Evolutionary conservation across 2,888 invertebrate species (phyloP).

Genomic region (Dynastes maya): DNA sequence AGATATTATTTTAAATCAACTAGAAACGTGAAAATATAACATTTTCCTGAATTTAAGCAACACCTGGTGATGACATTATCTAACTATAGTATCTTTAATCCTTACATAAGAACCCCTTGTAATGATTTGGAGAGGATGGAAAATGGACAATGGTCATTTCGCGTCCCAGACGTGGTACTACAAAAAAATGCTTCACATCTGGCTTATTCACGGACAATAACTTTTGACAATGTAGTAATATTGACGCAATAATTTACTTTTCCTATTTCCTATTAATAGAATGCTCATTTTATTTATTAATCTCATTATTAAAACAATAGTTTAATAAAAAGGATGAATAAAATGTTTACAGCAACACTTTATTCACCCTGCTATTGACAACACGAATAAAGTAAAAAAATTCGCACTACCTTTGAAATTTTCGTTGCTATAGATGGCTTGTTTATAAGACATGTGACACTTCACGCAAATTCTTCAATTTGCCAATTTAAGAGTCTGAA

Average conservation of each 20-base stretch:
- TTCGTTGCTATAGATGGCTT: no score
- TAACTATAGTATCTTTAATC: not conserved
- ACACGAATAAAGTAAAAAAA: no score
- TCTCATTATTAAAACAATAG: no score
- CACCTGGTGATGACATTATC: not conserved
- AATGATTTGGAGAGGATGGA: slow-evolving; percentile 42
- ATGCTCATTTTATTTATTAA: no score
- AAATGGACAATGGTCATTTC: slow-evolving; percentile 55
- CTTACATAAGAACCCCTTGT: slow-evolving; percentile 3
- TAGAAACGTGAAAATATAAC: slow-evolving; percentile 11
- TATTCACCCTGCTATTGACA: no score
- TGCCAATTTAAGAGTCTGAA: no score
- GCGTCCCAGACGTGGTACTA: slow-evolving; percentile 41
- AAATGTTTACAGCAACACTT: no score
- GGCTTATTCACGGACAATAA: slow-evolving; percentile 56
- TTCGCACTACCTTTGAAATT: no score
- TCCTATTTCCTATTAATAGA: no score
- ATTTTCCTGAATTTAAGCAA: slow-evolving; percentile 12
- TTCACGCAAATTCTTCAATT: no score
- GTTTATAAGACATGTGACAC: no score
- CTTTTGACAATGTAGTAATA: slow-evolving; percentile 53
- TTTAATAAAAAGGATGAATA: no score
- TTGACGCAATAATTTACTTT: slow-evolving; percentile 49
- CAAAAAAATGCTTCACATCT: slow-evolving; percentile 51
- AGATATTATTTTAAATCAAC: not conserved